A percentile compares a stretch with the other conserved stretches of the same genome.
Conservation (phyloP, 1,140 invertebrate genomes). For the Drosophila mayri region DNA sequence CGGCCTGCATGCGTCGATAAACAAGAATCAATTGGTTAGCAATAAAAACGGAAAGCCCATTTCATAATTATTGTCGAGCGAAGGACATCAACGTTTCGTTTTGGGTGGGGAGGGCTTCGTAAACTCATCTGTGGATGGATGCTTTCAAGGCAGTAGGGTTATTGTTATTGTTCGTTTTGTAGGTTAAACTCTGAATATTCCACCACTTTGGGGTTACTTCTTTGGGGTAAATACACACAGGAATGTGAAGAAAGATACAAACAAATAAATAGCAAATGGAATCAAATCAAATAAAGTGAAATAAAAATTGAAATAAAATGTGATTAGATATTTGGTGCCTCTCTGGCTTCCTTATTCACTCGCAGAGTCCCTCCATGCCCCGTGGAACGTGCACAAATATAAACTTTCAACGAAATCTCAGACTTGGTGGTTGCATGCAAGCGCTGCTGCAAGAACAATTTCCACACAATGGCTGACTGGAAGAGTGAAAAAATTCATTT, state of each 20-base stretch:
- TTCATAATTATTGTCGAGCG: slow-evolving; percentile 7
- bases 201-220: background rate
- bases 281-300: slow-evolving; percentile 73
- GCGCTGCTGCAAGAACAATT: slow-evolving; percentile 16
- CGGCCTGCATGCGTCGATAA: slow-evolving; percentile 56
- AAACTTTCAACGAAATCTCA: slow-evolving; percentile 68
- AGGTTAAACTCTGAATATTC: slow-evolving; percentile 2
- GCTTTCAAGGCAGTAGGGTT: background rate
- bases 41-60: slow-evolving; percentile 26
- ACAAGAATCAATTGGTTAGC: slow-evolving; percentile 63
- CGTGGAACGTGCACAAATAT: slow-evolving; percentile 50
- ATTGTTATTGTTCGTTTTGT: slow-evolving; percentile 4
- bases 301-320: slow-evolving; percentile 77
- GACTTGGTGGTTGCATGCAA: slow-evolving; percentile 56
- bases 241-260: slow-evolving; percentile 21
- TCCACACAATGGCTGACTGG: slow-evolving; percentile 50
- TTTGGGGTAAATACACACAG: background rate
- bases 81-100: background rate
- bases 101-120: background rate
- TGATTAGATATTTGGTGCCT: slow-evolving; percentile 59
- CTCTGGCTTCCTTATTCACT: background rate
- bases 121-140: background rate
- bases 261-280: slow-evolving; percentile 56
- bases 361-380: background rate
- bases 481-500: slow-evolving; percentile 67